These are phyloP conservation scores for Podarcis lilfordi DNA, from an alignment of 2,797 vertebrate genomes.

Conservation along the genomic window DNA sequence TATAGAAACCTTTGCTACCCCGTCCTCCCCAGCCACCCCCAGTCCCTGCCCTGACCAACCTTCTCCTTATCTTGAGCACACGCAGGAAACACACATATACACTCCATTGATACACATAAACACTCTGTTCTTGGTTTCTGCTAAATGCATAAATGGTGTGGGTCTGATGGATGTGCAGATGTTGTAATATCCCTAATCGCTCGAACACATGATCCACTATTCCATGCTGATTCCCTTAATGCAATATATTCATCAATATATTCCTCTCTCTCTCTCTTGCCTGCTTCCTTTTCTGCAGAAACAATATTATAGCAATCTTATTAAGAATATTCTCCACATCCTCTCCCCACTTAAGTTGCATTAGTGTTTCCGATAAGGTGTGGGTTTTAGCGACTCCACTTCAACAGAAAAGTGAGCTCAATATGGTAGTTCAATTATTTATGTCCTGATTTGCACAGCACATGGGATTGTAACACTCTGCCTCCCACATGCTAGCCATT, in stretches of 20 bases:
- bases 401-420: not conserved
- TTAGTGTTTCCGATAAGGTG: constrained; percentile 8
- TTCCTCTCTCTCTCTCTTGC: not conserved
- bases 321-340: not conserved
- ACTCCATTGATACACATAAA: not conserved
- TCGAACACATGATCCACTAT: not conserved
- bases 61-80: not conserved
- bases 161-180: not conserved
- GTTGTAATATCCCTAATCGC: no score
- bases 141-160: not conserved
- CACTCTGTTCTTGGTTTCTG: not conserved
- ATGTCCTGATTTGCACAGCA: constrained; percentile 13
- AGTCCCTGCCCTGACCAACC: no score
- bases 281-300: not conserved
- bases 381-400: not conserved
- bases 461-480: not conserved
- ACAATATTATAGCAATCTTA: not conserved
- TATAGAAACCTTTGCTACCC: not conserved
- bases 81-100: not conserved
- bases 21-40: no score
- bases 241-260: not conserved
- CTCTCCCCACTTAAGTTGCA: not conserved
- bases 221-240: not conserved
- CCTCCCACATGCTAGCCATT: constrained; percentile 1
- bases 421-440: constrained; percentile 22